Conservation (phyloP, 1,140 invertebrate species). For the Sitobion miscanthi region DNA sequence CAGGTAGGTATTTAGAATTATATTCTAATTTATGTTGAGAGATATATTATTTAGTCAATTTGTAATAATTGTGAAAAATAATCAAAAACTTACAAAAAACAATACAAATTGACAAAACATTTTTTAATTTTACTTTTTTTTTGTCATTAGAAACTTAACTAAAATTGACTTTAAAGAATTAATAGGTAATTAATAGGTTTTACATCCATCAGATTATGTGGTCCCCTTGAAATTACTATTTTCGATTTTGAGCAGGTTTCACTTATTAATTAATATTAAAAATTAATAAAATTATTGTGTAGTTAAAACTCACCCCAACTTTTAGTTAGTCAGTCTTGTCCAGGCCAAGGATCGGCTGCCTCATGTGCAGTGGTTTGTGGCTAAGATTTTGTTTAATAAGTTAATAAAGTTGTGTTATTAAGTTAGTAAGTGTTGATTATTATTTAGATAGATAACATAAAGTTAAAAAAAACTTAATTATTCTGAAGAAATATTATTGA, state of each 20-base stretch:
- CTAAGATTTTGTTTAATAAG: too few species aligned
- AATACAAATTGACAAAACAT: not conserved
- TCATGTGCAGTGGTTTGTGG: too few species aligned
- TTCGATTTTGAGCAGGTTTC: not conserved
- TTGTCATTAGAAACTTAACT: not conserved
- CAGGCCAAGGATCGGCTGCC: too few species aligned
- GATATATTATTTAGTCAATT: not conserved
- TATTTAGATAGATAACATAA: too few species aligned
- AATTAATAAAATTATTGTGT: too few species aligned
- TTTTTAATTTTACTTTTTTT: not conserved
- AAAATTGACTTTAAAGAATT: too few species aligned
- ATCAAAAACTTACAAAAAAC: not conserved
- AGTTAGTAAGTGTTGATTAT: too few species aligned
- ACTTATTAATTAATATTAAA: not conserved
- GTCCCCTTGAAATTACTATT: not conserved
- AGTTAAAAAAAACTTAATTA: not conserved
- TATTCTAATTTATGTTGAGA: not conserved
- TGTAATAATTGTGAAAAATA: too few species aligned
- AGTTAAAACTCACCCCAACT: too few species aligned
- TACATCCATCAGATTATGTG: not conserved
- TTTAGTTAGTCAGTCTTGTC: too few species aligned
- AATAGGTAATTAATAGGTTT: too few species aligned
- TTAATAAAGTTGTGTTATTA: too few species aligned
- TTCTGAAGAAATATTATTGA: not conserved
- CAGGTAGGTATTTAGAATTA: not conserved